Evolutionary conservation across 2,113 vertebrate genomes (phyloP).

Genomic region (Vidua macroura): DNA sequence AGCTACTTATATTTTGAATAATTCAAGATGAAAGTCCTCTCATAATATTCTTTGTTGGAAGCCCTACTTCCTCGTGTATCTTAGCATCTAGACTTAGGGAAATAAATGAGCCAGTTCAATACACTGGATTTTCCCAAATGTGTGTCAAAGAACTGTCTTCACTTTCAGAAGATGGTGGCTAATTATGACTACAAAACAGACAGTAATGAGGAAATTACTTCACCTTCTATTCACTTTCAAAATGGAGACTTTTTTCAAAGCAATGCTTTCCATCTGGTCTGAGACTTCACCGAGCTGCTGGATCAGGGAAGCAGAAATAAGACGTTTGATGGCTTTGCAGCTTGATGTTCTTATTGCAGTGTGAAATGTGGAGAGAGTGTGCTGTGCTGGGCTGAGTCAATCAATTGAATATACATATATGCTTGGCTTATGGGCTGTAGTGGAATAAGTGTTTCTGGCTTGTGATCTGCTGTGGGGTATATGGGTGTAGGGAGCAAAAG

Average conservation of each 20-base stretch:
- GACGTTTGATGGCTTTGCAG: neutral
- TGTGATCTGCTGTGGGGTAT: neutral
- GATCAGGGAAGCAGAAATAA: neutral
- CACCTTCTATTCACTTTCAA: neutral
- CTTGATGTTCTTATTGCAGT: neutral
- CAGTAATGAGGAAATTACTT: slow-evolving; percentile 4
- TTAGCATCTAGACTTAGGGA: neutral
- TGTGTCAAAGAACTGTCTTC: neutral
- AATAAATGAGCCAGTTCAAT: neutral
- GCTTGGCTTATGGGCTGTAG: neutral
- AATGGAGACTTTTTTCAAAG: slow-evolving; percentile 7
- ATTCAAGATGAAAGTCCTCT: neutral
- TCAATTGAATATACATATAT: neutral
- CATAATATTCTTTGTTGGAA: neutral
- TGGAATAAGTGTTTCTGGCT: neutral
- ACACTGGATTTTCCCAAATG: neutral
- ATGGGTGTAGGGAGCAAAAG: neutral
- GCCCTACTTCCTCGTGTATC: neutral
- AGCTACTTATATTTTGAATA: neutral
- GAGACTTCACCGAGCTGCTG: neutral
- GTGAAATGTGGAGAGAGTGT: neutral
- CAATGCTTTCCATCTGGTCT: neutral
- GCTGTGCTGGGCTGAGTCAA: neutral
- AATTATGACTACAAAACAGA: neutral
- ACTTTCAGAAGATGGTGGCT: neutral